phyloP scores from a whole-genome alignment of 2,888 invertebrate species.

The Himalopsyche japonica region DNA sequence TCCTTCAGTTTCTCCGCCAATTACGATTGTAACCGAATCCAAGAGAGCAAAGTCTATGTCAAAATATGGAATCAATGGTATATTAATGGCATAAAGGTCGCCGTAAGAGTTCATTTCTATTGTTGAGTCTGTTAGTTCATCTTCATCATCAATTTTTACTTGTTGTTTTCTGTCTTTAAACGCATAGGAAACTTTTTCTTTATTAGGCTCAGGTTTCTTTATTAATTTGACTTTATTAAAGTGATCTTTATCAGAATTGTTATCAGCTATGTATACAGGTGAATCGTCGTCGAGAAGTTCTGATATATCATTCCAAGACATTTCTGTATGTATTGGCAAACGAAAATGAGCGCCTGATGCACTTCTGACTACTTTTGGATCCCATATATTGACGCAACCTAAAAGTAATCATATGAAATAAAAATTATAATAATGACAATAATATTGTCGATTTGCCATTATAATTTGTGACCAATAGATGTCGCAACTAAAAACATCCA shows the following conservation, averaged over 20 bases:
- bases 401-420: constrained; percentile 42
- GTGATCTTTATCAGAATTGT: constrained; percentile 48
- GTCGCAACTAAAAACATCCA: too few relatives aligned
- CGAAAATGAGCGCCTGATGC: constrained; percentile 87
- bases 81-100: neutral
- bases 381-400: constrained; percentile 92
- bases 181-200: neutral
- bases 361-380: constrained; percentile 82
- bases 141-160: neutral
- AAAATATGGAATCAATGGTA: constrained; percentile 68
- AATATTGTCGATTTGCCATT: too few relatives aligned
- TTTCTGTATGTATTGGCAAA: constrained; percentile 66
- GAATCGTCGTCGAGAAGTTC: constrained; percentile 56
- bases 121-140: constrained; percentile 6
- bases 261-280: constrained; percentile 71
- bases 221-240: neutral
- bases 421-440: neutral
- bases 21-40: constrained; percentile 67
- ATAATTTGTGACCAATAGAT: too few relatives aligned
- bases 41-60: constrained; percentile 59
- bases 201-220: neutral
- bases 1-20: constrained; percentile 90
- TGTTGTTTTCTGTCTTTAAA: neutral
- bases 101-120: constrained; percentile 12
- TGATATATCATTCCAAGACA: constrained; percentile 68